Evolutionary conservation across 2,888 invertebrate species (phyloP), one percentile per base, ranked within the genome.

Genomic region (Amiota minor): DNA sequence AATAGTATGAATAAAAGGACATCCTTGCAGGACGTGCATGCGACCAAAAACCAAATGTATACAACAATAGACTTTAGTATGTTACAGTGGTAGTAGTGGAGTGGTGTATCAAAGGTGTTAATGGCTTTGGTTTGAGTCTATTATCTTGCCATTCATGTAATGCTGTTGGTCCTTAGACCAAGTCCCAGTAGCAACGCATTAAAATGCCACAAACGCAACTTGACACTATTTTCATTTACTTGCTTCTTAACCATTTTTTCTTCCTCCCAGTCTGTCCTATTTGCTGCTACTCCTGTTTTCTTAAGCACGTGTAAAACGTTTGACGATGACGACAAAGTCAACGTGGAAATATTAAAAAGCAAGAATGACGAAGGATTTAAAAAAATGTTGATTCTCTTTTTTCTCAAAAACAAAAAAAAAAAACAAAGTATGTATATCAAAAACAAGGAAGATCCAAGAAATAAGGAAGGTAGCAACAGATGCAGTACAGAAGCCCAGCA

Each of bases 151-250:
- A 23, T 12, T 20, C 55, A 56, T 53, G 45, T 16, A 45, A n/a
- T 14, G n/a, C 35, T 23, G 14, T 35, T 45, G 62, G 23, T 35
- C 62, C n/a, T 55, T 68, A n/a, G 23, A n/a, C 70, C 23, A 70
- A 74, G 53, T 59, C 50, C 59, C 12, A 55, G 72, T 72, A 72
- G 74, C 73, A 23, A 75, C 49, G 76, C 81, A 83, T 81, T 83
- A 83, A 81, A 83, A 83, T 84, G 84, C 79, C 77, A 74, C 82
- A 80, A 78, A 81, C 83, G 78, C 81, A 81, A 80, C 81, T 82
- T 83, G 83, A 84, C 83, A 83, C 83, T 83, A 83, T 82, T 65
- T 84, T 81, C 83, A 81, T 79, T 59, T 59, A 16, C 11, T 59
- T 59, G 8, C 49, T 65, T 18, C 23, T 62, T 16, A n/a, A 45